Evolutionary conservation across 2,888 invertebrate species (phyloP).

Genomic region (Adela reaumurella): DNA sequence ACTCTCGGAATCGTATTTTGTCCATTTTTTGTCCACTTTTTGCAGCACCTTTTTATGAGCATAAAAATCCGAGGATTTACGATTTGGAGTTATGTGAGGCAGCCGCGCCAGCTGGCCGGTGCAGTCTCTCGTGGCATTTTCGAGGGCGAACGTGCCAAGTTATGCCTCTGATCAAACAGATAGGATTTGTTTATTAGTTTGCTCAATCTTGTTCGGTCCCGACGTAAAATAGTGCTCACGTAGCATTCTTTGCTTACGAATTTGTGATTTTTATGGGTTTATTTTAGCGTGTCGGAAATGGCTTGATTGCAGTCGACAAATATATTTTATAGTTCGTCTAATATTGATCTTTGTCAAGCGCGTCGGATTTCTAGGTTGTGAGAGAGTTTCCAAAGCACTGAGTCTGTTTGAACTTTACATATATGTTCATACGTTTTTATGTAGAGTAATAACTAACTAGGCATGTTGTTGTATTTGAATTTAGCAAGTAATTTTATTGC

Average conservation of each 20-base stretch:
- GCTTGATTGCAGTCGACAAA: neutral
- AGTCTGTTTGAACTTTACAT: too few relatives aligned
- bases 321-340: neutral
- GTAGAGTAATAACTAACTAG: too few relatives aligned
- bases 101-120: neutral
- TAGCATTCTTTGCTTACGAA: neutral
- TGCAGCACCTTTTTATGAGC: neutral
- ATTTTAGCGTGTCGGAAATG: neutral
- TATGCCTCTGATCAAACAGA: neutral
- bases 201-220: neutral
- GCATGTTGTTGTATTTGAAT: too few relatives aligned
- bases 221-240: neutral
- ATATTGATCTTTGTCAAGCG: neutral
- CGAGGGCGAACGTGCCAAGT: neutral
- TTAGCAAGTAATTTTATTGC: too few relatives aligned
- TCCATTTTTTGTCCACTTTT: neutral
- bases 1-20: neutral
- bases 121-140: neutral
- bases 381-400: neutral
- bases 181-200: neutral
- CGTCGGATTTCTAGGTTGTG: neutral
- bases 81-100: neutral
- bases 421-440: too few relatives aligned
- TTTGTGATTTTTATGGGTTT: neutral
- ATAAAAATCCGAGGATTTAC: neutral